Percentiles rank a stretch among this genome's conserved stretches.
These are phyloP conservation scores for Leuctra nigra DNA, from an alignment of 2,888 invertebrate species.

Conservation along the genomic window DNA sequence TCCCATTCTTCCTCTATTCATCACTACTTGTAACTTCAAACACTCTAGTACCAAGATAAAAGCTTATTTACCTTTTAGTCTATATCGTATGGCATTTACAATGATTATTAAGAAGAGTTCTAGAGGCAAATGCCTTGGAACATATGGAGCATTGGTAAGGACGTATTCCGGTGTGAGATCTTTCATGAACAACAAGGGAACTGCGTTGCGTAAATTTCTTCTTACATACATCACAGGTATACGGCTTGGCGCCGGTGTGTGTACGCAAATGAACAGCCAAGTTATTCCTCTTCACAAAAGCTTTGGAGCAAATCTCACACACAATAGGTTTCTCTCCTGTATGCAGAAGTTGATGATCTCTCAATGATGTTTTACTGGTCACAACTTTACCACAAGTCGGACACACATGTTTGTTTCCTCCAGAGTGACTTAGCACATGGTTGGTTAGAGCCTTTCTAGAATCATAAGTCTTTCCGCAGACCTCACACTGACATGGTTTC, in stretches of 20 bases:
- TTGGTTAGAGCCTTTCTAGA: neutral
- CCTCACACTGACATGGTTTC: slow-evolving; percentile 4
- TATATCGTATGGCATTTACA: too few species aligned
- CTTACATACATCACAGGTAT: neutral
- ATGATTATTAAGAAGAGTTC: slow-evolving; percentile 38
- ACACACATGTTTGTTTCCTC: slow-evolving; percentile 47
- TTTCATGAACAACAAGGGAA: neutral
- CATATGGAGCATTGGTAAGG: slow-evolving; percentile 42
- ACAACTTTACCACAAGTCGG: slow-evolving; percentile 55
- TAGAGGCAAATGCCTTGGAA: slow-evolving; percentile 43
- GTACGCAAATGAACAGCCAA: neutral
- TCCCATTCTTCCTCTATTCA: too few species aligned
- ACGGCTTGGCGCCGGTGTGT: neutral
- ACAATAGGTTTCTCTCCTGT: slow-evolving; percentile 1
- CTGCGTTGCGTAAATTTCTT: neutral
- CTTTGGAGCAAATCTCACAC: slow-evolving; percentile 4
- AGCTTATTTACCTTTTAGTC: too few species aligned
- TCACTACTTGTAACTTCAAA: too few species aligned
- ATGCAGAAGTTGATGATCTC: slow-evolving; percentile 52
- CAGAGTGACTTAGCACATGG: slow-evolving; percentile 34
- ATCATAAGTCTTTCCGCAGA: slow-evolving; percentile 3
- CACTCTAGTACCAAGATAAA: too few species aligned
- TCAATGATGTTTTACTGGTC: slow-evolving; percentile 51
- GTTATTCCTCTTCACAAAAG: slow-evolving; percentile 6
- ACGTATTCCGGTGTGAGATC: slow-evolving; percentile 39